Base-by-base conservation (phyloP, 2,888 invertebrate species). In the Drosophila lacicola region DNA sequence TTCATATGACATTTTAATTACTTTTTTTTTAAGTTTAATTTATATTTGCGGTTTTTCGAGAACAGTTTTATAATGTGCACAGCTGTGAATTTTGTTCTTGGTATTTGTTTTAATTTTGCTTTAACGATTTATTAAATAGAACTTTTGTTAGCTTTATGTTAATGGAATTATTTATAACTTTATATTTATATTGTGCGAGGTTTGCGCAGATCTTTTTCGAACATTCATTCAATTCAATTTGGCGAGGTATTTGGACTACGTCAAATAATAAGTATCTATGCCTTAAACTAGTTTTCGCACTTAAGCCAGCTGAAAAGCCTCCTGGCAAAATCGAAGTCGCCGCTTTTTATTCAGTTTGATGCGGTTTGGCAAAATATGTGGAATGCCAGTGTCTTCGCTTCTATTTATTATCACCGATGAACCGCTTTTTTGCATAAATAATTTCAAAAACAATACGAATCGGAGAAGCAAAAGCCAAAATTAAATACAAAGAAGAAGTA, bases 361-460 rank as follows among this genome's bases (percentile, higher is more conserved):
- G 70, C 55, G 67, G 46, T 58, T 64, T 56, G 39, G 46, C 61
- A 36, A 76, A 80, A 63, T 68, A 60, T 68, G 45, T 66, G 44
- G 63, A 66, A 67, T 79, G 66, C 41, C 47, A 49, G 49, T 42
- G 21, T 42, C 5, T 61, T 60, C 34, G 34, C 62, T 74, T 74
- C 62, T 61, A 63, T 70, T 65, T 75, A 70, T 57, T 61, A 70
- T 58, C 70, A 66, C 58, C 68, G 72, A 49, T 77, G 69, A 70
- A 74, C 79, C 65, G 76, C 76, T 76, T 78, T 78, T 76, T 78
- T 76, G 76, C 74, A 76, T 76, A 78, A 78, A 76, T 74, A 70
- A 78, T 70, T 76, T 68, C 45, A 53, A 39, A 25, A 0, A 11
- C 9, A 9, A 41, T 17, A 53, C n/a, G 19, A 44, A 41, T 29